phyloP scores from a whole-genome alignment of 1,140 invertebrate species.

The Bombus soroeensis region DNA sequence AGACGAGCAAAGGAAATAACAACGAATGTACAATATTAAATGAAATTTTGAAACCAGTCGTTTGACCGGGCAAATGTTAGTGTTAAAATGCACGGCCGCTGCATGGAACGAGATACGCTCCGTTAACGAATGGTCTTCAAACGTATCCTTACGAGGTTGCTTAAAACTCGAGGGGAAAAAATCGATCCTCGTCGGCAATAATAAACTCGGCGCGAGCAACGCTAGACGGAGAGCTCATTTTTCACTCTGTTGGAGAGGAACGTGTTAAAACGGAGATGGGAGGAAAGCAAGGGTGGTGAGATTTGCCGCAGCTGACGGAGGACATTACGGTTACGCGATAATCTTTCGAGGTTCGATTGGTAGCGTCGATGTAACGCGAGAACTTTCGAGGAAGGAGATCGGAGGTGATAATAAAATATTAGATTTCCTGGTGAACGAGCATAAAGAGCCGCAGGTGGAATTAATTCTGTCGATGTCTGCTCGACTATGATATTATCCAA shows the following conservation, averaged over 20 bases:
- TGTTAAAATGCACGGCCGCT: too few species aligned
- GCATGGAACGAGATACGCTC: too few species aligned
- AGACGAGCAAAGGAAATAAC: too few species aligned
- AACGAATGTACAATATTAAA: too few species aligned
- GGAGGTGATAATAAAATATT: constrained; percentile 24
- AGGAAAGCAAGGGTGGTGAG: background rate
- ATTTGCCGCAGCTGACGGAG: constrained; percentile 21
- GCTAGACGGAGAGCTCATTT: background rate
- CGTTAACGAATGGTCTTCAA: too few species aligned
- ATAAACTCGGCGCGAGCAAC: background rate
- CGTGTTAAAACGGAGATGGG: background rate
- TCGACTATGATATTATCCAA: constrained; percentile 3
- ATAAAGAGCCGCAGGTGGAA: background rate
- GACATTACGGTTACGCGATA: constrained; percentile 18
- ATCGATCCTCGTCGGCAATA: background rate
- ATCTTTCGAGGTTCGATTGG: constrained; percentile 3
- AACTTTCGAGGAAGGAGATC: background rate
- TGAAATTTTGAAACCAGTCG: background rate
- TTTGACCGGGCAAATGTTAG: background rate
- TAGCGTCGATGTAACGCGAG: background rate
- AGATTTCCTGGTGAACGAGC: background rate
- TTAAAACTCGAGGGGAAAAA: background rate
- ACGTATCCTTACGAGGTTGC: background rate
- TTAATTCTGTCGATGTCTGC: constrained; percentile 29
- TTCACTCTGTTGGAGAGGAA: background rate